Evolutionary conservation across 2,888 invertebrate species (phyloP).

Genomic region (Schizotus pectinicornis): DNA sequence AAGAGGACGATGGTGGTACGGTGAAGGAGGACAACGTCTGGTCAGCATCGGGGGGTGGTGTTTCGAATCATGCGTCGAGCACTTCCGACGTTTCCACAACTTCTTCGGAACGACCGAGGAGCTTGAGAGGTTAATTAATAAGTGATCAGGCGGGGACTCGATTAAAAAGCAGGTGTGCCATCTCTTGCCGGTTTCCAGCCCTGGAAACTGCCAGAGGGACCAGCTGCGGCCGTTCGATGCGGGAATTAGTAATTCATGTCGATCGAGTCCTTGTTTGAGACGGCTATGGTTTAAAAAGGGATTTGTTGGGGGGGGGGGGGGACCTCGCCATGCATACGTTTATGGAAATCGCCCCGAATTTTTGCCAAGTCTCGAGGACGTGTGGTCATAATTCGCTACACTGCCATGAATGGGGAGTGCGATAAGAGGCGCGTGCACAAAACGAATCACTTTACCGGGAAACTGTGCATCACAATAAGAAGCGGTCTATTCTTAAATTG

Average conservation of each 20-base stretch:
- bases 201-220: background rate
- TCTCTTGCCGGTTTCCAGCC: background rate
- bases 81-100: slow-evolving; percentile 55
- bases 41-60: slow-evolving; percentile 48
- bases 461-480: too few species aligned
- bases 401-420: too few species aligned
- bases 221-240: background rate
- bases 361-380: too few species aligned
- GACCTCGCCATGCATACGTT: too few species aligned
- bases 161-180: slow-evolving; percentile 1
- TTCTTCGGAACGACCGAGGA: slow-evolving; percentile 48
- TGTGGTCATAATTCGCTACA: too few species aligned
- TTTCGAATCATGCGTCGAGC: slow-evolving; percentile 53
- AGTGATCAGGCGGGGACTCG: background rate
- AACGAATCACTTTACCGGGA: too few species aligned
- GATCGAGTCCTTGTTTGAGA: slow-evolving; percentile 1
- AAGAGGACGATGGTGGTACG: slow-evolving; percentile 62
- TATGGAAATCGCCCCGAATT: too few species aligned
- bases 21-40: slow-evolving; percentile 64
- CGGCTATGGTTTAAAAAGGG: background rate
- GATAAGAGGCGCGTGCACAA: too few species aligned
- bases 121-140: slow-evolving; percentile 42
- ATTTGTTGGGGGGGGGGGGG: too few species aligned
- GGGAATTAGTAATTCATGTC: background rate
- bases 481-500: too few species aligned